Evolutionary conservation across 2,888 invertebrate genomes (phyloP).

Genomic region (Latrodectus elegans): DNA sequence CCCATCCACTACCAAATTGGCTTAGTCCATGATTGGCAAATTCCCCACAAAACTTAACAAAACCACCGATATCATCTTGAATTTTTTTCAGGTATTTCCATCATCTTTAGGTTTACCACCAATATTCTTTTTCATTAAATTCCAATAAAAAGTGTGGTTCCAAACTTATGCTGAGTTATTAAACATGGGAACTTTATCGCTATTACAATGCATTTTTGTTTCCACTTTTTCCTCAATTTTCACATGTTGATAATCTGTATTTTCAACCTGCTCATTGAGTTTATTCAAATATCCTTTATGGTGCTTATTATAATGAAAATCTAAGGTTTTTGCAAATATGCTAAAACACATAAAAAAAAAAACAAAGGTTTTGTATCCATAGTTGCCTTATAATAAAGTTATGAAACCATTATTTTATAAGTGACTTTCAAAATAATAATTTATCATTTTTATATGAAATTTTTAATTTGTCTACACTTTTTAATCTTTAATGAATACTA

Average conservation of each 20-base stretch:
- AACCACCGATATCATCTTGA: constrained; percentile 4
- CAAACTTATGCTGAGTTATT: background rate
- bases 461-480: too few relatives aligned
- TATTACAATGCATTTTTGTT: constrained; percentile 13
- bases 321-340: too few relatives aligned
- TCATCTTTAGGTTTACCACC: constrained; percentile 7
- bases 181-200: constrained; percentile 15
- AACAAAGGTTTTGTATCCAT: too few relatives aligned
- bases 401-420: too few relatives aligned
- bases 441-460: too few relatives aligned
- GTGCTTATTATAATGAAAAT: too few relatives aligned
- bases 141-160: too few relatives aligned
- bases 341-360: too few relatives aligned
- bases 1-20: background rate
- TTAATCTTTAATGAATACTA: too few relatives aligned
- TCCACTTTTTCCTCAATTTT: background rate
- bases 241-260: constrained; percentile 13
- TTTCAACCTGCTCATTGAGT: constrained; percentile 13
- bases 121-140: too few relatives aligned
- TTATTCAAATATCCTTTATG: background rate
- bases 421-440: too few relatives aligned
- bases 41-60: constrained; percentile 3
- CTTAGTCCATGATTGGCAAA: background rate
- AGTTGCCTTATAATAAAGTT: too few relatives aligned
- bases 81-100: constrained; percentile 6